A percentile compares a stretch with the other conserved stretches of the same genome.
Evolutionary conservation across 1,140 invertebrate genomes (phyloP).

Genomic region (Brachystomella parvula): DNA sequence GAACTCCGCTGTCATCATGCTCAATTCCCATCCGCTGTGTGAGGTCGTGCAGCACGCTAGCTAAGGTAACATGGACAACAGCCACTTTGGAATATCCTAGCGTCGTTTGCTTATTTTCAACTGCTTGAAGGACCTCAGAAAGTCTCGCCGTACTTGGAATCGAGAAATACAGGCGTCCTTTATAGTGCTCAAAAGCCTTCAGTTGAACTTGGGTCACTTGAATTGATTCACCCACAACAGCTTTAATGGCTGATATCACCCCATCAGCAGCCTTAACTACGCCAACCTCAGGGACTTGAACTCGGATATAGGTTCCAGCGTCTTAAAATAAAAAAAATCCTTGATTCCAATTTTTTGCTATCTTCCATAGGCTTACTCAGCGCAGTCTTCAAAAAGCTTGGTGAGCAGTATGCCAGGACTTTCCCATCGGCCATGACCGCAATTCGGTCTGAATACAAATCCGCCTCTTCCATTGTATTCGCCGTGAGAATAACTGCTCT

Average conservation of each 20-base stretch:
- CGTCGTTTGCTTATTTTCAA: background rate
- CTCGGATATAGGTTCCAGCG: background rate
- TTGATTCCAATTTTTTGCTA: too few species aligned
- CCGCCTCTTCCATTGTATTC: slow-evolving; percentile 4
- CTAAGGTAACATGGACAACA: background rate
- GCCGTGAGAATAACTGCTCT: background rate
- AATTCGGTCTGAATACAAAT: background rate
- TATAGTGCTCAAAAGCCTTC: background rate
- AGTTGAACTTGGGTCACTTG: background rate
- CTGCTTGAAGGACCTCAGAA: background rate
- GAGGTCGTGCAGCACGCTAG: background rate
- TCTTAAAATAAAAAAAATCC: background rate
- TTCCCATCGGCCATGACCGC: background rate
- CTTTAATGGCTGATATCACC: background rate
- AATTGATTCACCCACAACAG: background rate
- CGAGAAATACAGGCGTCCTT: background rate
- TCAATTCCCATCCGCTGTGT: background rate
- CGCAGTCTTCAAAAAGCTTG: background rate
- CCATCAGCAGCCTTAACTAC: background rate
- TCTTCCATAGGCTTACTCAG: background rate
- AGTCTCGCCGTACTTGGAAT: background rate
- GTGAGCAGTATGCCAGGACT: background rate
- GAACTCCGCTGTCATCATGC: background rate
- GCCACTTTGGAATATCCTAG: background rate
- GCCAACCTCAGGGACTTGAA: background rate